These are phyloP conservation scores for Hydrozoanthus gracilis DNA, from an alignment of 92 coral and sea anemone genomes.

Conservation along the genomic window DNA sequence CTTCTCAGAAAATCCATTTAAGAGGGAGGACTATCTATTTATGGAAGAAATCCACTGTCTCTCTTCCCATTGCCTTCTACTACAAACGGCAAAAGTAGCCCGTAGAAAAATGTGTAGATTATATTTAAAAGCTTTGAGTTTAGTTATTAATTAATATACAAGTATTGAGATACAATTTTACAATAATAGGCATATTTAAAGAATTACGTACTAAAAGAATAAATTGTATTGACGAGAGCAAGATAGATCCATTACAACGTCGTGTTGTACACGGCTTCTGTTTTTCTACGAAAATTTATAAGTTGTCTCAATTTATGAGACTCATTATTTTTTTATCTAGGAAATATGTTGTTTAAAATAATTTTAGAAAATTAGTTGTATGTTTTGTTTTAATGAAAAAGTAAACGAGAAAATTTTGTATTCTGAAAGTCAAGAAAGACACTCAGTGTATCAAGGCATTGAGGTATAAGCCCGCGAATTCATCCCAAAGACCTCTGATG, in stretches of 20 bases:
- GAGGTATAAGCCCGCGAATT: too few relatives aligned
- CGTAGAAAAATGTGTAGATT: not conserved
- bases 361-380: too few relatives aligned
- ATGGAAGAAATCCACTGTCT: conserved; percentile 27
- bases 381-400: too few relatives aligned
- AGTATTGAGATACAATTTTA: not conserved
- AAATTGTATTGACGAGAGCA: not conserved
- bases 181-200: not conserved
- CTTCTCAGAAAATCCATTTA: conserved; percentile 7
- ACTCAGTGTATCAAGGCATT: too few relatives aligned
- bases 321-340: too few relatives aligned
- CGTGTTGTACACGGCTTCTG: conserved; percentile 27
- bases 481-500: too few relatives aligned
- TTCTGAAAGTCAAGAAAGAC: too few relatives aligned
- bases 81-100: conserved; percentile 5
- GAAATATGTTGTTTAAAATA: too few relatives aligned
- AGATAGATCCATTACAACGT: not conserved
- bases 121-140: not conserved
- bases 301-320: conserved; percentile 48
- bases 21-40: not conserved
- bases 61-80: conserved; percentile 31
- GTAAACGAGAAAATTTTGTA: too few relatives aligned
- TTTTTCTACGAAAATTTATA: conserved; percentile 43
- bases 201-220: not conserved
- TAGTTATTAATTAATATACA: not conserved